Evolutionary conservation across 1,140 invertebrate genomes (phyloP).

Genomic region (Scaptomyza pallida): DNA sequence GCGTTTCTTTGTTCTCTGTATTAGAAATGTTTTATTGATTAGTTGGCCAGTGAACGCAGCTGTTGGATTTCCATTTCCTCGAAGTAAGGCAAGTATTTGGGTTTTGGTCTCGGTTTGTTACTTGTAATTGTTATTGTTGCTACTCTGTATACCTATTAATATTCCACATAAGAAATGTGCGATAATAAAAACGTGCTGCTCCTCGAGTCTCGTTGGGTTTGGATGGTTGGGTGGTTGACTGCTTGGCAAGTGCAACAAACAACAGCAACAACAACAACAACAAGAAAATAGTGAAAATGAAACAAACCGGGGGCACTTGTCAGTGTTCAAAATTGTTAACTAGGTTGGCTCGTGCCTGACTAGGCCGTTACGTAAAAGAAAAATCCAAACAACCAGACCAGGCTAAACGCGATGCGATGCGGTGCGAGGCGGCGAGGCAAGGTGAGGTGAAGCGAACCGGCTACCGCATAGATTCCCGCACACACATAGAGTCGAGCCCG

Average conservation of each 20-base stretch:
- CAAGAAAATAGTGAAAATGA: constrained; percentile 62
- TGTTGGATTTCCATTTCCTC: constrained; percentile 53
- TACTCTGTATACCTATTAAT: constrained; percentile 42
- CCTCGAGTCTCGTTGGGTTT: constrained; percentile 14
- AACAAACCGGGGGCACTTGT: constrained; percentile 25
- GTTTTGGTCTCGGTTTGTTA: constrained; percentile 28
- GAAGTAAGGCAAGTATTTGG: constrained; percentile 11
- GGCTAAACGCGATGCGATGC: constrained; percentile 12
- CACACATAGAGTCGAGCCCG: neutral
- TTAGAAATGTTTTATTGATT: constrained; percentile 42
- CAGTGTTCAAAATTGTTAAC: constrained; percentile 42
- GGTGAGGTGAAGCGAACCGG: constrained; percentile 15
- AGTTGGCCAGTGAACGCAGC: constrained; percentile 67
- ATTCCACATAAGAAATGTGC: constrained; percentile 69
- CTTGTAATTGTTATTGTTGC: constrained; percentile 25
- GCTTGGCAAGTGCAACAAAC: constrained; percentile 30
- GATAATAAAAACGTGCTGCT: constrained; percentile 75
- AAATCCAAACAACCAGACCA: constrained; percentile 46
- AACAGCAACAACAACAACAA: neutral
- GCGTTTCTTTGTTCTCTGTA: constrained; percentile 1
- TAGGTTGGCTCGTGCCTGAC: constrained; percentile 68
- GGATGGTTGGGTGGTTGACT: constrained; percentile 25
- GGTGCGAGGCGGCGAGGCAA: constrained; percentile 11
- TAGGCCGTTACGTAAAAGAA: constrained; percentile 73
- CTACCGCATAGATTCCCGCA: constrained; percentile 26